These are phyloP conservation scores for Escarpia spicata DNA, from an alignment of 2,888 invertebrate genomes.

Conservation along the genomic window DNA sequence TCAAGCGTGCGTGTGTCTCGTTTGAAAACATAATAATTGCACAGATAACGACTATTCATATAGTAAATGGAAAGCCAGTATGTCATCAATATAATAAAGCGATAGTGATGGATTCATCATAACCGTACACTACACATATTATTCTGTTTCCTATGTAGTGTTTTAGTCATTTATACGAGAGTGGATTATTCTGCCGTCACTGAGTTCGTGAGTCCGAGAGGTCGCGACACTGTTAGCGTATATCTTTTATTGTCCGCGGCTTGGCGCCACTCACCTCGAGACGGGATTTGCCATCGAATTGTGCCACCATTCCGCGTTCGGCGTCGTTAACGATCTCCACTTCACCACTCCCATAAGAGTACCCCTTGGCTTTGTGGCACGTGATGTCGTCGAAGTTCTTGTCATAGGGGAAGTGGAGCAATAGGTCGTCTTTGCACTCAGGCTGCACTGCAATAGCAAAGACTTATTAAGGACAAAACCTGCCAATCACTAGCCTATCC, in stretches of 20 bases:
- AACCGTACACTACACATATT: too few species aligned
- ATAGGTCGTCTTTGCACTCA: not conserved
- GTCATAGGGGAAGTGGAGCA: not conserved
- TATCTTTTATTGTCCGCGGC: not conserved
- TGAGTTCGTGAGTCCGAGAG: not conserved
- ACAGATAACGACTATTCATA: too few species aligned
- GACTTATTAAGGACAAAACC: not conserved
- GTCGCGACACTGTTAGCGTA: not conserved
- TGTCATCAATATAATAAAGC: too few species aligned
- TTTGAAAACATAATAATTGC: too few species aligned
- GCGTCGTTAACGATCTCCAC: not conserved
- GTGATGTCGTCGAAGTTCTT: not conserved
- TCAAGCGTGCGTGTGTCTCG: too few species aligned
- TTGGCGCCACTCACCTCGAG: not conserved
- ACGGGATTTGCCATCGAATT: not conserved
- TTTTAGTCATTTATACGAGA: too few species aligned
- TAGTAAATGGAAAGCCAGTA: too few species aligned
- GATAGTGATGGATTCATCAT: too few species aligned
- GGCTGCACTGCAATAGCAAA: not conserved
- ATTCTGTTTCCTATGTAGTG: too few species aligned
- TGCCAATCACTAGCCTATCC: too few species aligned
- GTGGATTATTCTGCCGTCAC: too few species aligned
- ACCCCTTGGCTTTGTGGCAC: not conserved
- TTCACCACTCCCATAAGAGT: not conserved
- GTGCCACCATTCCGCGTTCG: not conserved